A percentile compares a stretch with the other conserved stretches of the same genome.
phyloP scores from a whole-genome alignment of 2,888 invertebrate species.

The Congeria kusceri region DNA sequence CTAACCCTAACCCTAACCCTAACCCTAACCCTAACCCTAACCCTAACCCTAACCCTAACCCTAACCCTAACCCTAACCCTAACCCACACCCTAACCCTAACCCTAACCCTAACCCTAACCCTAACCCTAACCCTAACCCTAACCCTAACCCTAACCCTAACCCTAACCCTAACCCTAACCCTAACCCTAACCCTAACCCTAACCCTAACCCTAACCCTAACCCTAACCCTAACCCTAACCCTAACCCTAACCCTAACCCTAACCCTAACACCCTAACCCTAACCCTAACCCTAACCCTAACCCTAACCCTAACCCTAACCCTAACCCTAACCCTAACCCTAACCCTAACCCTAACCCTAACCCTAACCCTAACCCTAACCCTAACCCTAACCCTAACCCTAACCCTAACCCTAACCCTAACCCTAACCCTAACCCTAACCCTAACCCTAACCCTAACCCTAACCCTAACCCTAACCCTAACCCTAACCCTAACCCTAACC shows the following conservation, averaged over 20 bases:
- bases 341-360: slow-evolving; percentile 51
- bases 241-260: slow-evolving; percentile 39
- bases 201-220: slow-evolving; percentile 55
- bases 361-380: slow-evolving; percentile 54
- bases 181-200: slow-evolving; percentile 50
- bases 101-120: slow-evolving; percentile 54
- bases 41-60: slow-evolving; percentile 55
- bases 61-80: slow-evolving; percentile 51
- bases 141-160: slow-evolving; percentile 58
- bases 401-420: slow-evolving; percentile 55
- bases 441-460: slow-evolving; percentile 57
- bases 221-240: slow-evolving; percentile 46
- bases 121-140: slow-evolving; percentile 53
- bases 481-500: slow-evolving; percentile 58
- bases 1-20: slow-evolving; percentile 57
- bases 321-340: slow-evolving; percentile 60
- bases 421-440: slow-evolving; percentile 59
- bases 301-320: slow-evolving; percentile 60
- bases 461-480: slow-evolving; percentile 50
- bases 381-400: slow-evolving; percentile 56
- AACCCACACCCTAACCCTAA: slow-evolving; percentile 50
- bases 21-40: slow-evolving; percentile 57
- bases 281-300: slow-evolving; percentile 43
- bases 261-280: slow-evolving; percentile 55
- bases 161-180: slow-evolving; percentile 59